phyloP scores from a whole-genome alignment of 2,797 vertebrate species.

The Pelobates cultripes region DNA sequence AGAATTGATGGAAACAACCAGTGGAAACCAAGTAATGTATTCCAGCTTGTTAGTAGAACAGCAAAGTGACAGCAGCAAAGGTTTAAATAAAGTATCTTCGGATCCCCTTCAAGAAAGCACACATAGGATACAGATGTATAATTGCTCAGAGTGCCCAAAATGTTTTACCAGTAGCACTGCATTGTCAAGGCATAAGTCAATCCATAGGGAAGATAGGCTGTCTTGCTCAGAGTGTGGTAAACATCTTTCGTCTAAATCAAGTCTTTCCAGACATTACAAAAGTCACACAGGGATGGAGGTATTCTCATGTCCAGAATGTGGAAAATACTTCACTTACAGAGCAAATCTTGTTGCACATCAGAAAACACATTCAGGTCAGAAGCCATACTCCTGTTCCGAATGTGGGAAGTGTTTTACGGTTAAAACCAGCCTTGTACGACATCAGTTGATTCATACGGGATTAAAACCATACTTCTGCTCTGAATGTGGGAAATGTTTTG shows the following conservation, averaged over 20 bases:
- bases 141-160: not conserved
- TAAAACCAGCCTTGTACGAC: not conserved
- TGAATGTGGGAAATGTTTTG: not conserved
- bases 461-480: not conserved
- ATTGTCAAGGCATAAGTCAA: not conserved
- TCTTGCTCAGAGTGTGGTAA: not conserved
- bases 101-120: no score
- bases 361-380: not conserved
- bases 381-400: not conserved
- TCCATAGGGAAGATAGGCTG: not conserved
- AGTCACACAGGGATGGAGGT: not conserved
- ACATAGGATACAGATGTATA: no score
- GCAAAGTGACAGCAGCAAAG: no score
- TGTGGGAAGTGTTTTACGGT: not conserved
- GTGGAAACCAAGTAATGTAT: no score
- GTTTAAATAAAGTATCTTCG: no score
- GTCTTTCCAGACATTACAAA: not conserved
- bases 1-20: no score
- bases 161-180: not conserved
- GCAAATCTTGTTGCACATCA: not conserved
- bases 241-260: not conserved
- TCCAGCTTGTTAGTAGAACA: no score
- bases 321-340: not conserved
- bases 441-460: not conserved
- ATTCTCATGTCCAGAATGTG: not conserved